phyloP scores from a whole-genome alignment of 2,113 vertebrate genomes.

The Prolemur simus region DNA sequence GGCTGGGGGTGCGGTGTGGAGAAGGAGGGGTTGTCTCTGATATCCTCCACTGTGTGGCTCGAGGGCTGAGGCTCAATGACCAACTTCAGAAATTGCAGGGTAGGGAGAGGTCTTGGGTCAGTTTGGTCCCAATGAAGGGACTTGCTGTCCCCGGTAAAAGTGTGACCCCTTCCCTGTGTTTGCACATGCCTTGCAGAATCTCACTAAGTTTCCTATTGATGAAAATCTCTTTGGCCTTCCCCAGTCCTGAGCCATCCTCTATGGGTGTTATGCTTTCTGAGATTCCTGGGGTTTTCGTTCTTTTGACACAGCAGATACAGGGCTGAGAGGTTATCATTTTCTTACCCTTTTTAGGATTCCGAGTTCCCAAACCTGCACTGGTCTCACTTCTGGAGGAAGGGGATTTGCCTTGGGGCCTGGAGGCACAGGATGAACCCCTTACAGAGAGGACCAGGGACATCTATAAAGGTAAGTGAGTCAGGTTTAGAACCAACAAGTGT shows the following conservation, averaged over 20 bases:
- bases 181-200: neutral
- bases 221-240: neutral
- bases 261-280: neutral
- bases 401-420: neutral
- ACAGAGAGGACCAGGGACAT: neutral
- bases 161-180: neutral
- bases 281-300: neutral
- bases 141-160: neutral
- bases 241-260: neutral
- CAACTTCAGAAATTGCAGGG: neutral
- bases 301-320: neutral
- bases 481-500: neutral
- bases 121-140: neutral
- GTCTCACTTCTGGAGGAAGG: slow-evolving; percentile 29
- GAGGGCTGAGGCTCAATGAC: neutral
- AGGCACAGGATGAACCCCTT: neutral
- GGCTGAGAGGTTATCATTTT: slow-evolving; percentile 30
- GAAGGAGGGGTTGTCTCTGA: neutral
- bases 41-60: neutral
- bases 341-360: slow-evolving; percentile 2
- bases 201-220: neutral
- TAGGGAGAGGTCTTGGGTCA: neutral
- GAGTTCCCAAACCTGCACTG: slow-evolving; percentile 1
- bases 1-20: neutral
- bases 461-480: neutral